phyloP scores from a whole-genome alignment of 2,888 invertebrate species.

The Luperina testacea region DNA sequence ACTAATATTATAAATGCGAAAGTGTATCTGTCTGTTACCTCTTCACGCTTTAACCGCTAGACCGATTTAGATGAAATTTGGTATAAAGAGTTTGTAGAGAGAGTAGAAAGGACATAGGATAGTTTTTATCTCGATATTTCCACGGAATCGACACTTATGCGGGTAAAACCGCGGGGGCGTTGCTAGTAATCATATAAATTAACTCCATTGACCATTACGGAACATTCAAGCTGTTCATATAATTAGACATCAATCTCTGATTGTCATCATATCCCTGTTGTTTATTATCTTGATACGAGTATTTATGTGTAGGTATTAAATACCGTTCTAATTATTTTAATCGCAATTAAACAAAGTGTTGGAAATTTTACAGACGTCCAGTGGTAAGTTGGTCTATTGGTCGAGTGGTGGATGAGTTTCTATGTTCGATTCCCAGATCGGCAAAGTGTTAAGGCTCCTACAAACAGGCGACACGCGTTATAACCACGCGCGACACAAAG shows the following conservation, averaged over 20 bases:
- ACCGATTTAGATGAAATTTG: no score
- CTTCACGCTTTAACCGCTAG: no score
- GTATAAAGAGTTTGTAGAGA: no score
- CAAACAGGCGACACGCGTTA: no score
- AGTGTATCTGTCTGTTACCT: no score
- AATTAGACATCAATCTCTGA: conserved; percentile 34
- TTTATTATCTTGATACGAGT: not conserved
- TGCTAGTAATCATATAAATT: conserved; percentile 11
- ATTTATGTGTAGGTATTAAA: not conserved
- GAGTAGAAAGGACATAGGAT: no score
- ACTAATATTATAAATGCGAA: no score
- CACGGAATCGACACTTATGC: no score
- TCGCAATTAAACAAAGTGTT: not conserved
- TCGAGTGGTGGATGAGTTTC: not conserved
- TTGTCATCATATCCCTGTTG: conserved; percentile 13
- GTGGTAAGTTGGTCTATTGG: not conserved
- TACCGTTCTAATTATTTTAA: not conserved
- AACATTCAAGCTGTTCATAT: conserved; percentile 16
- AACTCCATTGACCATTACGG: conserved; percentile 28
- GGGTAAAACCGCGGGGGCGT: no score
- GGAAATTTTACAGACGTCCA: no score
- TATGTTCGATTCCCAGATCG: not conserved
- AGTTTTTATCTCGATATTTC: no score
- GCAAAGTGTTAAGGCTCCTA: not conserved
- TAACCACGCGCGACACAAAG: no score